These are phyloP conservation scores for Drosophila melanosoma DNA, from an alignment of 2,888 invertebrate species.

Conservation along the genomic window DNA sequence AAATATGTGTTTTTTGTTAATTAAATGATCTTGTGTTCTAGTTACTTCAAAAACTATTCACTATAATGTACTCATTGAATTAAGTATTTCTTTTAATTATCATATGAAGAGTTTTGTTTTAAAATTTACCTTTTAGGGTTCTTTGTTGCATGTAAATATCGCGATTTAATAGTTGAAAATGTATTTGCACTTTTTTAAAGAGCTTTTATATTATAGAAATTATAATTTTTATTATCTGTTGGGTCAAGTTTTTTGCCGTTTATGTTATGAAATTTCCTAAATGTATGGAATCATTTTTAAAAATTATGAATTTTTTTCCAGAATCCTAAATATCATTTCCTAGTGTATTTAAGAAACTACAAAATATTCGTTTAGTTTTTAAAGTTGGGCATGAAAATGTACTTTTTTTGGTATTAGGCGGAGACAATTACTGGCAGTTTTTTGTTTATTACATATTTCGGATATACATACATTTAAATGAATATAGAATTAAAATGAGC, in stretches of 20 bases:
- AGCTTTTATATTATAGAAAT: constrained; percentile 20
- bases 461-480: constrained; percentile 29
- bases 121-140: constrained; percentile 44
- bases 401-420: constrained; percentile 54
- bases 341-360: constrained; percentile 19
- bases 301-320: constrained; percentile 1
- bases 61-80: constrained; percentile 53
- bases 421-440: constrained; percentile 78
- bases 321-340: constrained; percentile 4
- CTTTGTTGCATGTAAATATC: constrained; percentile 36
- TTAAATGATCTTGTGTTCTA: constrained; percentile 54
- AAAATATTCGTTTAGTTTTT: constrained; percentile 32
- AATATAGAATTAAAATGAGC: constrained; percentile 37
- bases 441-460: constrained; percentile 53
- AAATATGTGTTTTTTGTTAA: constrained; percentile 30
- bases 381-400: constrained; percentile 38
- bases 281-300: constrained; percentile 13
- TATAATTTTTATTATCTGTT: constrained; percentile 16
- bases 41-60: constrained; percentile 59
- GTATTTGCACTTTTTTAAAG: constrained; percentile 14
- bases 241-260: neutral
- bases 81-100: constrained; percentile 27
- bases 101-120: constrained; percentile 50
- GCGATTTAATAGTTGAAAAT: constrained; percentile 38
- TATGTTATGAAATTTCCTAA: constrained; percentile 15